Evolutionary conservation across 2,797 vertebrate genomes (phyloP).

Genomic region (Falco concolor): DNA sequence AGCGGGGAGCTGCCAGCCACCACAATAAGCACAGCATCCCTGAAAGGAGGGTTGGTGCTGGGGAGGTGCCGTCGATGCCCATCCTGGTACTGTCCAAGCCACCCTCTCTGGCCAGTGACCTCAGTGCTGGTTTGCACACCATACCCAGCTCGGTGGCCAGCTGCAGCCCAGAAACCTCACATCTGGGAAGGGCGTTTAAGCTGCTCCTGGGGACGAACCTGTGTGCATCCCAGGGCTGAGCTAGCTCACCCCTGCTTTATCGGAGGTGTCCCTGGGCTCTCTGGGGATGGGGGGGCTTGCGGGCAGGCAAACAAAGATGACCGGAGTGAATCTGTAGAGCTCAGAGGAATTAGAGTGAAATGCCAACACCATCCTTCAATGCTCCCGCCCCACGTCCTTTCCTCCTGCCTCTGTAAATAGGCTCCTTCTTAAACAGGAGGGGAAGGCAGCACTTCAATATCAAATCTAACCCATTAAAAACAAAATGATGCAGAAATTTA

Average conservation of each 20-base stretch:
- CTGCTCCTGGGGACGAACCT: not conserved
- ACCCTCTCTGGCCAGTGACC: not conserved
- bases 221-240: fast-evolving
- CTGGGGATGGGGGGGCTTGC: not conserved
- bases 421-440: not conserved
- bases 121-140: fast-evolving
- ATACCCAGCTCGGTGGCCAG: not conserved
- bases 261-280: not conserved
- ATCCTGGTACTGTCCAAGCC: not conserved
- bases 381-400: not conserved
- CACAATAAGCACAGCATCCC: slow-evolving; percentile 9
- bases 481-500: not conserved
- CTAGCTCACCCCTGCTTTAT: not conserved
- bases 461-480: not conserved
- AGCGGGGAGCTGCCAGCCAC: slow-evolving; percentile 21
- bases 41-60: slow-evolving; percentile 2
- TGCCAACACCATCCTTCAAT: not conserved
- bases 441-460: not conserved
- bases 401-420: not conserved
- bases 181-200: not conserved
- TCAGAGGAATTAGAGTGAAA: fast-evolving
- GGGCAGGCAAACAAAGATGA: not conserved
- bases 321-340: not conserved
- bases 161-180: not conserved
- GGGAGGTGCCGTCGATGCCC: not conserved